phyloP scores from a whole-genome alignment of 2,888 invertebrate species.

The Ypsolopha sequella region DNA sequence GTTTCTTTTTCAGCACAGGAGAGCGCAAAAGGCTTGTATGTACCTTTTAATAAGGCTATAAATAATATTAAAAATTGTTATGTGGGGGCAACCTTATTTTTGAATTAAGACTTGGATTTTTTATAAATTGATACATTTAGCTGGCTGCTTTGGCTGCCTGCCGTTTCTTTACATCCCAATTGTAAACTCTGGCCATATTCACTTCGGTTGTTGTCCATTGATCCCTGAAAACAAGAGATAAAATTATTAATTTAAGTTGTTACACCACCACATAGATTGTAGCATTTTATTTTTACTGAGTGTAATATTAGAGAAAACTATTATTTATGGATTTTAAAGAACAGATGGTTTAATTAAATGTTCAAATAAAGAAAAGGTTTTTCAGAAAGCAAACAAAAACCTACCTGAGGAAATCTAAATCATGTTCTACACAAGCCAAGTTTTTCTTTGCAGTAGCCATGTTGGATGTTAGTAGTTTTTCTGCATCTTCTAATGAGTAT shows the following conservation, averaged over 20 bases:
- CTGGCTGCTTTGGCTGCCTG: constrained; percentile 75
- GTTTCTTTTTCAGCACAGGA: too few relatives aligned
- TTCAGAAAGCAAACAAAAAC: constrained; percentile 1
- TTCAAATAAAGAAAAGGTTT: too few relatives aligned
- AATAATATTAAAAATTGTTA: too few relatives aligned
- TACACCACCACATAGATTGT: background rate
- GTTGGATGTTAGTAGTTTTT: constrained; percentile 84
- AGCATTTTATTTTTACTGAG: background rate
- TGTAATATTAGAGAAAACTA: too few relatives aligned
- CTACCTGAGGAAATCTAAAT: constrained; percentile 91
- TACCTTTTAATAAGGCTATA: too few relatives aligned
- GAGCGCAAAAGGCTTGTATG: too few relatives aligned
- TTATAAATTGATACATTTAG: background rate
- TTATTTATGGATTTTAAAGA: too few relatives aligned
- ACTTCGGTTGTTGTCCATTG: constrained; percentile 99
- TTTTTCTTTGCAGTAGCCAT: constrained; percentile 87
- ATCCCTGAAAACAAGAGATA: constrained; percentile 74
- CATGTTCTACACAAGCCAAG: constrained; percentile 87
- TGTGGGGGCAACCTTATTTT: too few relatives aligned
- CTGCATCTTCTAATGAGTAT: constrained; percentile 92
- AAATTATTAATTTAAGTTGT: background rate
- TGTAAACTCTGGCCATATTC: constrained; percentile 98
- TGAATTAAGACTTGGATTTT: background rate
- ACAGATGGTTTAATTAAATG: too few relatives aligned
- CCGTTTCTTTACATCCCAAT: constrained; percentile 96